Conservation (phyloP, 2,888 invertebrate species). For the Tillus elongatus region DNA sequence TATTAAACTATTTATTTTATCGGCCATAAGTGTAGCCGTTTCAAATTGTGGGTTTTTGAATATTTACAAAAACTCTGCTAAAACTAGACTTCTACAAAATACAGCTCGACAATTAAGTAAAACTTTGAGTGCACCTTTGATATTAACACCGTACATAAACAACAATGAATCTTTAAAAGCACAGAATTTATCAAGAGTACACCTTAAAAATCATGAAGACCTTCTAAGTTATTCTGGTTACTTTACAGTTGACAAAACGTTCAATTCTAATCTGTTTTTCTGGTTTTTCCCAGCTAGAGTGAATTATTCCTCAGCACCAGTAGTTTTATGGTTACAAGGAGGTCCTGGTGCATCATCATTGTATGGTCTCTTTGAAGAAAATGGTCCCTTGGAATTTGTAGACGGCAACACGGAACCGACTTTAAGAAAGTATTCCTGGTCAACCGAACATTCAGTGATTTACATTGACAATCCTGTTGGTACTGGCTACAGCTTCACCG, state of each 20-base stretch:
- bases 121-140: too few relatives aligned
- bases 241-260: slow-evolving; percentile 70
- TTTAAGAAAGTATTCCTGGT: slow-evolving; percentile 67
- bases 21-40: too few relatives aligned
- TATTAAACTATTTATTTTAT: too few relatives aligned
- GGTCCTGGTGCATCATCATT: slow-evolving; percentile 76
- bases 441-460: slow-evolving; percentile 61
- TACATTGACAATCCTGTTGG: slow-evolving; percentile 89
- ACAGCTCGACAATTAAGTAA: too few relatives aligned
- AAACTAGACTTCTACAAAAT: too few relatives aligned
- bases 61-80: too few relatives aligned
- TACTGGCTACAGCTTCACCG: slow-evolving; percentile 82
- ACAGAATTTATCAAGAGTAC: too few relatives aligned
- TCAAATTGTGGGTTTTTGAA: too few relatives aligned
- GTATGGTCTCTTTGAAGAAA: slow-evolving; percentile 73
- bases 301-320: slow-evolving; percentile 50
- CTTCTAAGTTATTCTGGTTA: slow-evolving; percentile 68
- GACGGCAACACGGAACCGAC: slow-evolving; percentile 33
- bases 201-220: too few relatives aligned
- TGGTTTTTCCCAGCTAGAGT: slow-evolving; percentile 78
- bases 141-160: too few relatives aligned
- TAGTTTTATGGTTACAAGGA: slow-evolving; percentile 78
- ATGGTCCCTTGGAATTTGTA: slow-evolving; percentile 51
- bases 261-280: slow-evolving; percentile 78
- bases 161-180: too few relatives aligned